phyloP scores from a whole-genome alignment of 1,140 invertebrate genomes.

The Maniola jurtina region DNA sequence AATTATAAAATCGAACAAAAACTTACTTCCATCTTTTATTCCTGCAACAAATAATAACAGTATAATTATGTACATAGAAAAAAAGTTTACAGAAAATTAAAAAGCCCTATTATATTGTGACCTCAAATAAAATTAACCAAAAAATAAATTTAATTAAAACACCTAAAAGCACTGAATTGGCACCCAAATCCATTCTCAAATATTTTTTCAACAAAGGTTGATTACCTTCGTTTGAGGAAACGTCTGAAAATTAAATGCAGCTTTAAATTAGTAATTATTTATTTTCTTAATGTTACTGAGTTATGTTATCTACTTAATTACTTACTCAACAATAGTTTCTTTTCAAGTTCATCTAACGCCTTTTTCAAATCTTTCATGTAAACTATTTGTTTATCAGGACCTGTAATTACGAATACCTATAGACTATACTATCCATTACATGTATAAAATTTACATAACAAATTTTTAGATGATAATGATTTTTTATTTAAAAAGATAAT shows the following conservation, averaged over 20 bases:
- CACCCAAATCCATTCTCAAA: slow-evolving; percentile 2
- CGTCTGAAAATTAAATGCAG: slow-evolving; percentile 1
- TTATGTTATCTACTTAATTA: not conserved
- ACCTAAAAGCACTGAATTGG: no score
- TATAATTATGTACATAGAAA: no score
- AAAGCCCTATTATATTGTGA: not conserved
- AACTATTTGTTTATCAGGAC: slow-evolving; percentile 20
- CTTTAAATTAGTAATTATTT: no score
- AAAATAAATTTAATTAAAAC: no score
- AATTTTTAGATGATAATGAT: no score
- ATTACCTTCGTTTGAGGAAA: not conserved
- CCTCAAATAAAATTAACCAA: no score
- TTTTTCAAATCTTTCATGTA: slow-evolving; percentile 49
- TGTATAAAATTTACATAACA: no score
- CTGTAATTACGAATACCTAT: not conserved
- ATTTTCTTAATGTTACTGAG: not conserved
- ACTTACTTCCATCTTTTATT: no score
- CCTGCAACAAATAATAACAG: no score
- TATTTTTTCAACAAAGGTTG: slow-evolving; percentile 13
- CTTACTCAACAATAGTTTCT: slow-evolving; percentile 26
- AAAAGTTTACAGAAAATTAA: not conserved
- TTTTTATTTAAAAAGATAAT: no score
- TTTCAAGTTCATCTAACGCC: slow-evolving; percentile 40
- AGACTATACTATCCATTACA: no score
- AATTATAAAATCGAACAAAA: no score